A percentile compares a stretch with the other conserved stretches of the same genome.
These are phyloP conservation scores for Celastrina argiolus DNA, from an alignment of 2,888 invertebrate species.

Conservation along the genomic window DNA sequence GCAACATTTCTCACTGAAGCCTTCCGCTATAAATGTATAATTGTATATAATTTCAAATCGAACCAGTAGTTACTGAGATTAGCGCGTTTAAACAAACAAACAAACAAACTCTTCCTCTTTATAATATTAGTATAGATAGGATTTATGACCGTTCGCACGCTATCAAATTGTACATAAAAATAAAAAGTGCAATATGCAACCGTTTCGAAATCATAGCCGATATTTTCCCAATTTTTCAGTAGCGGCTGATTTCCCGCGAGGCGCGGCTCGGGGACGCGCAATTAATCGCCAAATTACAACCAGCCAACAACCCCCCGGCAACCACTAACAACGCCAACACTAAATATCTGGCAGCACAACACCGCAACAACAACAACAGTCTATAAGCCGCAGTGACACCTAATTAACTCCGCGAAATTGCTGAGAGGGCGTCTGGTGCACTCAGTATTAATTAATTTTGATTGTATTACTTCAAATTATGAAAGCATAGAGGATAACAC, in stretches of 20 bases:
- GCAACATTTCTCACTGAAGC: too few relatives aligned
- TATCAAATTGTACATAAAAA: background rate
- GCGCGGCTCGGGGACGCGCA: background rate
- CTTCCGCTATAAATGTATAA: too few relatives aligned
- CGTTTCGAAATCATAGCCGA: background rate
- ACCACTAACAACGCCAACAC: background rate
- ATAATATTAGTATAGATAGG: too few relatives aligned
- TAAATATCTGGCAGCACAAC: background rate
- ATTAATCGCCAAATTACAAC: constrained; percentile 10
- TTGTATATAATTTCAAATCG: too few relatives aligned
- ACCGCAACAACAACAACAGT: background rate
- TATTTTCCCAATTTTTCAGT: background rate
- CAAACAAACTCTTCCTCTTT: too few relatives aligned
- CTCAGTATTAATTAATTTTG: too few relatives aligned
- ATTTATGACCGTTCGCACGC: background rate
- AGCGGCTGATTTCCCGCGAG: constrained; percentile 12
- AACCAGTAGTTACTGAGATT: too few relatives aligned
- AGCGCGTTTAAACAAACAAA: too few relatives aligned
- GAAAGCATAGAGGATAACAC: too few relatives aligned
- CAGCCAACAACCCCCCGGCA: background rate
- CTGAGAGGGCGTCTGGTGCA: background rate
- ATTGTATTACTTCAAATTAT: too few relatives aligned
- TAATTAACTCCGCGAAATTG: background rate
- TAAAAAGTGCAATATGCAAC: background rate
- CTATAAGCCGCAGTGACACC: background rate